Conservation (phyloP, 2,113 vertebrate genomes). For the Cyprinodon variegatus region DNA sequence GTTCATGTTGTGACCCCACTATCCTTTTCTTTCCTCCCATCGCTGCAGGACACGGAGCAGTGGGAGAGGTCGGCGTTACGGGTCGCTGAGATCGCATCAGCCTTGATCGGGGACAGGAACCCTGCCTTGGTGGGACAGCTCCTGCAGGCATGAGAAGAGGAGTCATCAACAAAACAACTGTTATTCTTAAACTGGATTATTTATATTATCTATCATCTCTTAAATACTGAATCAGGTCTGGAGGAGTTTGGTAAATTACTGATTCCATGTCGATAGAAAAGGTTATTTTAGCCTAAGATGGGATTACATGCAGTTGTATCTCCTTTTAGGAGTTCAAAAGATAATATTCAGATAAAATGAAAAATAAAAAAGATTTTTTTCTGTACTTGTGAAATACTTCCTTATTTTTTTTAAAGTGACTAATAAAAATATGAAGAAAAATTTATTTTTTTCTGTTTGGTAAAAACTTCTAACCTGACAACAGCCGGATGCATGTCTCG, state of each 20-base stretch:
- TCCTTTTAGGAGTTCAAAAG: background rate
- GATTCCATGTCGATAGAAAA: background rate
- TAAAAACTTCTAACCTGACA: background rate
- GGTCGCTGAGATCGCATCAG: conserved; percentile 59
- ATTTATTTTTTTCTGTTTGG: too few relatives aligned
- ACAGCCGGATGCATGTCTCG: too few relatives aligned
- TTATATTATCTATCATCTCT: background rate
- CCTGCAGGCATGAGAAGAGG: conserved; percentile 69
- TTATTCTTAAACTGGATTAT: conserved; percentile 1
- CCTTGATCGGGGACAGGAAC: conserved; percentile 75
- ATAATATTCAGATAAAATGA: background rate
- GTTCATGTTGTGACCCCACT: background rate
- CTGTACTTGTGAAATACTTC: background rate
- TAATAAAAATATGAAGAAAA: too few relatives aligned
- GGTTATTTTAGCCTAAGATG: background rate
- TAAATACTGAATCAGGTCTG: background rate
- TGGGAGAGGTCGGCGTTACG: conserved; percentile 68
- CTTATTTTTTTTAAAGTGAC: background rate
- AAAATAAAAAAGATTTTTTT: background rate
- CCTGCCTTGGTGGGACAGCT: conserved; percentile 76
- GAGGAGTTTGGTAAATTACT: background rate
- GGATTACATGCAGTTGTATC: background rate
- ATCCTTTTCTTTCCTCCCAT: conserved; percentile 7
- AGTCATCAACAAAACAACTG: conserved; percentile 4
- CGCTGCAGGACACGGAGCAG: conserved; percentile 57